Evolutionary conservation across 2,797 vertebrate genomes (phyloP), one percentile per base, ranked within the genome.

Genomic region (Falco columbarius): DNA sequence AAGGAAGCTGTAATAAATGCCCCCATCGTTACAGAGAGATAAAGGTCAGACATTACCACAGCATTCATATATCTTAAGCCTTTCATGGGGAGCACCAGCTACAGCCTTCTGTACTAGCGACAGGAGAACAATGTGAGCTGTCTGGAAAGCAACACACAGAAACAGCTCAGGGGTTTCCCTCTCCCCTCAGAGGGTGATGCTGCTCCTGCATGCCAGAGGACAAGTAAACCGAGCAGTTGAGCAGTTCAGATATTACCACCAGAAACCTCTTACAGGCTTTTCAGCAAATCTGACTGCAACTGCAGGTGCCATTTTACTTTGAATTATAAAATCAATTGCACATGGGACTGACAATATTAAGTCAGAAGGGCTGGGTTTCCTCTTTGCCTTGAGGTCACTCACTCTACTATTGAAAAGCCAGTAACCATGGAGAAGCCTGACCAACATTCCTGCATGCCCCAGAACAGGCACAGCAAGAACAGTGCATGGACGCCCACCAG

Each of bases 1-100:
- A 92, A 81, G 42, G 87, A 93, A 95, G 58, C 44, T 55, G 47
- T 94, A 94, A 96, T 93, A 96, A 97, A 93, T 95, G 86, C 92
- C 68, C 54, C 59, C 54, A 92, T 90, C 81, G 74, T 51, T 90
- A 93, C 76, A 67, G 19, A 92, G 84, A 91, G 71, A 81, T 89
- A 96, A 96, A 97, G 92, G 96, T 95, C 95, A 97, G 84, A 58
- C 83, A 82, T 80, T 80, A 94, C 66, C 79, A 87, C 38, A 72
- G 51, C 10, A 5, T 84, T 81, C 59, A 80, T 84, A 75, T 51
- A 87, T 87, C 91, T 89, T 91, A 83, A 87, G 62, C 49, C 66
- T 95, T 93, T 70, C 72, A 74, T 7, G 61, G 82, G 61, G 30
- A 92, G 40, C 47, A 59, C 49, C 72, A 90, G 65, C 85, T 90